Evolutionary conservation across 2,797 vertebrate genomes (phyloP).

Genomic region (Sebastes matsubarae): DNA sequence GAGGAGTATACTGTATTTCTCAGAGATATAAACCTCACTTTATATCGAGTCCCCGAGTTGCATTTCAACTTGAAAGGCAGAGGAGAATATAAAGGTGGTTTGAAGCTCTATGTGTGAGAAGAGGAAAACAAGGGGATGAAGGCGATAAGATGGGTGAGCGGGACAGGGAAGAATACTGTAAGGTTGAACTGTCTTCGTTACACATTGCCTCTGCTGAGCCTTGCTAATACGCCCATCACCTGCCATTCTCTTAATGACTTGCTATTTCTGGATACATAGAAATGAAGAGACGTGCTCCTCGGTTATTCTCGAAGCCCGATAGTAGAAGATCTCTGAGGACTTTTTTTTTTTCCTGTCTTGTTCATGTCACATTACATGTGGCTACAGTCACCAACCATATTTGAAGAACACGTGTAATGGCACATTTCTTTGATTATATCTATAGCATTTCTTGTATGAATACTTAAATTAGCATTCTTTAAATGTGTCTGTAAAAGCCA

Average conservation of each 20-base stretch:
- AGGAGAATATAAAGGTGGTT: slow-evolving; percentile 39
- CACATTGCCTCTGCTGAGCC: slow-evolving; percentile 63
- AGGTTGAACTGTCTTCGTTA: slow-evolving; percentile 76
- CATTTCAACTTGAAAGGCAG: slow-evolving; percentile 49
- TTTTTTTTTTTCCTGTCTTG: slow-evolving; percentile 14
- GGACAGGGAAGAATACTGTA: slow-evolving; percentile 47
- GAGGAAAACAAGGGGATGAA: slow-evolving; percentile 53
- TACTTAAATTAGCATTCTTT: neutral
- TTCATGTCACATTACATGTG: slow-evolving; percentile 40
- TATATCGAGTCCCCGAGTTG: slow-evolving; percentile 15
- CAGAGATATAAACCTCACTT: slow-evolving; percentile 29
- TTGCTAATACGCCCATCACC: slow-evolving; percentile 80
- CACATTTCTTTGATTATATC: neutral
- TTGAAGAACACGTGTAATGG: neutral
- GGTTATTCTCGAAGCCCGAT: slow-evolving; percentile 58
- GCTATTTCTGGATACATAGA: slow-evolving; percentile 80
- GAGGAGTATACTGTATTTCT: neutral
- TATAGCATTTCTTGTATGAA: neutral
- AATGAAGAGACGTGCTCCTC: slow-evolving; percentile 67
- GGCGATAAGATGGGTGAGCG: slow-evolving; percentile 41
- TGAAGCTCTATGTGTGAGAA: slow-evolving; percentile 38
- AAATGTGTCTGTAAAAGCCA: neutral
- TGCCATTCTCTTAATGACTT: slow-evolving; percentile 82
- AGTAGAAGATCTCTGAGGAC: slow-evolving; percentile 61
- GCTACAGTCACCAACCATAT: slow-evolving; percentile 13